phyloP scores from a whole-genome alignment of 2,113 vertebrate species.

The Gymnogyps californianus region DNA sequence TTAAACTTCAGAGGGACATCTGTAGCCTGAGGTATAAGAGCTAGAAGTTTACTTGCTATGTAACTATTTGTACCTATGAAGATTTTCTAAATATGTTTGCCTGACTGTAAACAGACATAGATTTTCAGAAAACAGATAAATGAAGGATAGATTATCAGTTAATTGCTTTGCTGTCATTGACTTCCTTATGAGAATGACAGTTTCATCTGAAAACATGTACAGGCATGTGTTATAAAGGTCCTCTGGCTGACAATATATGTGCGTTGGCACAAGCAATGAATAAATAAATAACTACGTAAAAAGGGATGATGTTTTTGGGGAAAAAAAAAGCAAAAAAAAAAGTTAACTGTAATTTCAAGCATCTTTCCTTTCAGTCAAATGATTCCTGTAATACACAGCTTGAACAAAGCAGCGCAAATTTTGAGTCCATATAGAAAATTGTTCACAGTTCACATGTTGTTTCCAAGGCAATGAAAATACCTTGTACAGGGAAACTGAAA shows the following conservation, averaged over 20 bases:
- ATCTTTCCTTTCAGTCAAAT: neutral
- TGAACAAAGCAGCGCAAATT: neutral
- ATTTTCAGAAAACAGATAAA: neutral
- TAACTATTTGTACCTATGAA: neutral
- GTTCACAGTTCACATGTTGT: neutral
- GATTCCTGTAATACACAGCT: neutral
- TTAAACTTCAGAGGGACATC: neutral
- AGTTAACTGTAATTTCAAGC: neutral
- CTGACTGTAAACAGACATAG: neutral
- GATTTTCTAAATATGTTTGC: neutral
- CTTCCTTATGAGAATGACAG: neutral
- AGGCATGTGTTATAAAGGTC: neutral
- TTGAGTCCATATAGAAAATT: neutral
- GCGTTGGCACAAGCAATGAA: neutral
- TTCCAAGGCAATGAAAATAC: neutral
- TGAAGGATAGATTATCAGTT: neutral
- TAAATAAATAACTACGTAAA: neutral
- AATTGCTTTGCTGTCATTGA: neutral
- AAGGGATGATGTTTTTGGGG: neutral
- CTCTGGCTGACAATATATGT: neutral
- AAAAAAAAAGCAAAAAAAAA: neutral
- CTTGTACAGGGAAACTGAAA: neutral
- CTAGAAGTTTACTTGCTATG: neutral
- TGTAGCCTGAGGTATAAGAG: neutral
- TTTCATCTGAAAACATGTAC: neutral